These are phyloP conservation scores for Lissonota sp. DNA, from an alignment of 2,888 invertebrate species.

Conservation along the genomic window DNA sequence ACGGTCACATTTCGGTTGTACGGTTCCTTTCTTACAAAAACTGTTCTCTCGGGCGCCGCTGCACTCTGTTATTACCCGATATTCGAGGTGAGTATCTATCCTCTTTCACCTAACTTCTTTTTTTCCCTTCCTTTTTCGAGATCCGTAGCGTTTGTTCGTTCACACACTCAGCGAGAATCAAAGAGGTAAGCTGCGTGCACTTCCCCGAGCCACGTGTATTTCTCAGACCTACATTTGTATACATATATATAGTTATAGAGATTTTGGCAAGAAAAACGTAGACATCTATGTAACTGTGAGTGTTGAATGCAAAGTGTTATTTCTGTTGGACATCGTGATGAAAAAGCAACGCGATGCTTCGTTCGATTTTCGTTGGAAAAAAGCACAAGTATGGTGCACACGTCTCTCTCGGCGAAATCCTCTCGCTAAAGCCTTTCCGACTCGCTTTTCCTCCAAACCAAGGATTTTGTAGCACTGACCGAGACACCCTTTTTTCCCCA, in stretches of 20 bases:
- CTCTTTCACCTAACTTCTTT: constrained; percentile 73
- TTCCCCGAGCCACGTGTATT: constrained; percentile 74
- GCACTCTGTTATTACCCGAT: constrained; percentile 56
- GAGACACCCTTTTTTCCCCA: constrained; percentile 46
- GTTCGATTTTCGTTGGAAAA: constrained; percentile 44
- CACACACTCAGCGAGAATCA: constrained; percentile 68
- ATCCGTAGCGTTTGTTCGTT: constrained; percentile 64
- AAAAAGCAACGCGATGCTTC: constrained; percentile 48
- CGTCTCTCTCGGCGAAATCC: constrained; percentile 51
- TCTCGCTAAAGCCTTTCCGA: constrained; percentile 49
- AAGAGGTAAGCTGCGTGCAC: constrained; percentile 78
- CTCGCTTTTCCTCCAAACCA: constrained; percentile 61
- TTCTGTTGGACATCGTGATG: constrained; percentile 44
- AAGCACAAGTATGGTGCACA: constrained; percentile 64
- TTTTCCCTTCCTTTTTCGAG: constrained; percentile 72
- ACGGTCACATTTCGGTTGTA: constrained; percentile 45
- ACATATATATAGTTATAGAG: no score
- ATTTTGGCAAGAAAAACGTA: no score
- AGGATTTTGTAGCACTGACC: constrained; percentile 47
- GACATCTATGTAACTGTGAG: not conserved
- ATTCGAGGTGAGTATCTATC: constrained; percentile 62
- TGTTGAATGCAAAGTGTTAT: constrained; percentile 11
- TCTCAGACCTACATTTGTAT: constrained; percentile 53
- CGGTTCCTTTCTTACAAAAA: constrained; percentile 60
- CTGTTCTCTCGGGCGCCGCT: constrained; percentile 61